A percentile compares a stretch with the other conserved stretches of the same genome.
Conservation (phyloP, 2,888 invertebrate species). For the Melangyna quadrimaculata region DNA sequence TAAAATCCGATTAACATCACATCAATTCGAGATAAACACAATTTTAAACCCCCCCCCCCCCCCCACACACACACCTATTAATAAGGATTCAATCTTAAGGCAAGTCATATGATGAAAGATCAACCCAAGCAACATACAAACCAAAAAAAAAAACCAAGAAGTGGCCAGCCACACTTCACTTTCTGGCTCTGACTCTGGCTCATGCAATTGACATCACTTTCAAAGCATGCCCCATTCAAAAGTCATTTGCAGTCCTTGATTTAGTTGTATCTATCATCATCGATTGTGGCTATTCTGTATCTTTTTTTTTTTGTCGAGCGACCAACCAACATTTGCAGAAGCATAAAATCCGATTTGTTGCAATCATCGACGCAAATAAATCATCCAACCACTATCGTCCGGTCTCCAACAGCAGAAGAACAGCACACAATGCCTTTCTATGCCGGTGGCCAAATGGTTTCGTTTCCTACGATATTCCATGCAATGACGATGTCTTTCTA, state of each 20-base stretch:
- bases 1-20: conserved; percentile 64
- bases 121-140: neutral
- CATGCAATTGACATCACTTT: conserved; percentile 62
- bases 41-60: neutral
- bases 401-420: neutral
- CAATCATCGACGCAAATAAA: conserved; percentile 68
- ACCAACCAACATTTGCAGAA: neutral
- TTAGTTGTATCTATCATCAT: conserved; percentile 66
- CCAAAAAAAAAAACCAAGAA: neutral
- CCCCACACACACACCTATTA: conserved; percentile 34
- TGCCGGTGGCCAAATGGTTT: conserved; percentile 59
- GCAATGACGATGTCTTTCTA: neutral
- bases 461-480: conserved; percentile 6
- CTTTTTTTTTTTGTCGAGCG: conserved; percentile 14
- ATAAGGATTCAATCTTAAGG: conserved; percentile 50
- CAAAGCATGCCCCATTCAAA: conserved; percentile 43
- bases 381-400: conserved; percentile 46
- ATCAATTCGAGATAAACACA: conserved; percentile 23
- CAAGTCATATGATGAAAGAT: conserved; percentile 23
- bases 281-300: conserved; percentile 40
- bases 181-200: neutral
- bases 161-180: conserved; percentile 19
- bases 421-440: conserved; percentile 16
- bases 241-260: conserved; percentile 51
- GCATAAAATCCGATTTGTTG: conserved; percentile 55